Evolutionary conservation across 1,140 invertebrate species (phyloP).

Genomic region (Achroia grisella): DNA sequence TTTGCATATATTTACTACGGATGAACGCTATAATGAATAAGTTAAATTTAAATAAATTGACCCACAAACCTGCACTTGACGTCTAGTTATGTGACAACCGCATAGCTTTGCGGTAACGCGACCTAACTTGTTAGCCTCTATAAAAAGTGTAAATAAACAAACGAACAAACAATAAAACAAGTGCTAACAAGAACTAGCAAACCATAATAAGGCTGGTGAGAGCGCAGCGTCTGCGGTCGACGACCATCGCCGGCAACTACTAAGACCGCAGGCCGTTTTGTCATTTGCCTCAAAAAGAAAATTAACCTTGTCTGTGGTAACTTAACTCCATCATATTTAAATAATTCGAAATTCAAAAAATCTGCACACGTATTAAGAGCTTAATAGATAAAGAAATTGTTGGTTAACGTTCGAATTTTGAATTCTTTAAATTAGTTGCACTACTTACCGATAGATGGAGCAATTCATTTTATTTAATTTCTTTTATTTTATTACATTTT

Average conservation of each 20-base stretch:
- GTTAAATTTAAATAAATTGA: conserved; percentile 1
- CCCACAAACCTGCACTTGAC: not conserved
- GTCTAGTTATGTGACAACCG: not conserved
- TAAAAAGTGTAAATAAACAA: conserved; percentile 34
- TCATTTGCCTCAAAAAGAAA: conserved; percentile 19
- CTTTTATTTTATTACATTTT: too few species aligned
- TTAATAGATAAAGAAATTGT: too few species aligned
- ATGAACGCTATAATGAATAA: too few species aligned
- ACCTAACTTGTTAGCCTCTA: conserved; percentile 24
- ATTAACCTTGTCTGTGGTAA: conserved; percentile 15
- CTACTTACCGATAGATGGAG: too few species aligned
- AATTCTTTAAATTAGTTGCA: too few species aligned
- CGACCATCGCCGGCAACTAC: conserved; percentile 8
- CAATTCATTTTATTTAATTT: too few species aligned
- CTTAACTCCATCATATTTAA: conserved; percentile 13
- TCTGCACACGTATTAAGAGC: too few species aligned
- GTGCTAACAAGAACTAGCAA: conserved; percentile 40
- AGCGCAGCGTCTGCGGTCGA: conserved; percentile 26
- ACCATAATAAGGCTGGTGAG: conserved; percentile 18
- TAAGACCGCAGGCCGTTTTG: conserved; percentile 23
- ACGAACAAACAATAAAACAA: conserved; percentile 38
- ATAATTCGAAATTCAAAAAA: too few species aligned
- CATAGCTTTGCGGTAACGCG: conserved; percentile 2
- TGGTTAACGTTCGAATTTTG: too few species aligned
- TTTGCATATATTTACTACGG: too few species aligned